A percentile compares a stretch with the other conserved stretches of the same genome.
Evolutionary conservation across 2,888 invertebrate genomes (phyloP).

Genomic region (Bellardia pandia): DNA sequence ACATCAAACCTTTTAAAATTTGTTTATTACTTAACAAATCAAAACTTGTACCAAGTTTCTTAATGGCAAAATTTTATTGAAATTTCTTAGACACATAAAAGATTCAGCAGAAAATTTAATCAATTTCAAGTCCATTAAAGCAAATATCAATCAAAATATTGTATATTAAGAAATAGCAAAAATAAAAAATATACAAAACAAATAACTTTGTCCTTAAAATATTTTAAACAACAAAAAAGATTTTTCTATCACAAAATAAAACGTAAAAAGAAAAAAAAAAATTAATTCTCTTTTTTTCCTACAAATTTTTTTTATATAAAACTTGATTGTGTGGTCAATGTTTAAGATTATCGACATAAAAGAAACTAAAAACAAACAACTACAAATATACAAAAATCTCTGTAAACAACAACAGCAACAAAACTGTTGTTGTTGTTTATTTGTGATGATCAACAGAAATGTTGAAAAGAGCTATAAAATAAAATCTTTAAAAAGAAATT

Average conservation of each 20-base stretch:
- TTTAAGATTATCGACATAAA: slow-evolving; percentile 18
- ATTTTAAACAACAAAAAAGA: slow-evolving; percentile 3
- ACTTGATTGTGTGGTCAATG: slow-evolving; percentile 46
- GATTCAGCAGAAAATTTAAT: slow-evolving; percentile 49
- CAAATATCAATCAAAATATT: slow-evolving; percentile 50
- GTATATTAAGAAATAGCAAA: slow-evolving; percentile 24
- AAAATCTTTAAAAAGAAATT: background rate
- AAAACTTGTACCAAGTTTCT: background rate
- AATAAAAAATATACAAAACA: background rate
- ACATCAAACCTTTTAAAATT: background rate
- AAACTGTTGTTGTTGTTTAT: background rate
- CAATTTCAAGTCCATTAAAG: slow-evolving; percentile 61
- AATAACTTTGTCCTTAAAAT: slow-evolving; percentile 24
- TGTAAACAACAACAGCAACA: background rate
- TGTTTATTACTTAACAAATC: background rate
- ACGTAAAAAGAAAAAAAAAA: background rate
- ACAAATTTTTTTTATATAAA: slow-evolving; percentile 23
- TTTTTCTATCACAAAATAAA: background rate
- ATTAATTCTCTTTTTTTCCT: background rate
- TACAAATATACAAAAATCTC: background rate
- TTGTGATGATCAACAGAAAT: slow-evolving; percentile 1
- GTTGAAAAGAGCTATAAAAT: slow-evolving; percentile 1
- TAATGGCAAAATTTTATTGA: background rate
- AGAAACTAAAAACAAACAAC: slow-evolving; percentile 2
- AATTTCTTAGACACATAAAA: slow-evolving; percentile 5